These are phyloP conservation scores for Saturnia japonica DNA, from an alignment of 2,888 invertebrate genomes.

Conservation along the genomic window DNA sequence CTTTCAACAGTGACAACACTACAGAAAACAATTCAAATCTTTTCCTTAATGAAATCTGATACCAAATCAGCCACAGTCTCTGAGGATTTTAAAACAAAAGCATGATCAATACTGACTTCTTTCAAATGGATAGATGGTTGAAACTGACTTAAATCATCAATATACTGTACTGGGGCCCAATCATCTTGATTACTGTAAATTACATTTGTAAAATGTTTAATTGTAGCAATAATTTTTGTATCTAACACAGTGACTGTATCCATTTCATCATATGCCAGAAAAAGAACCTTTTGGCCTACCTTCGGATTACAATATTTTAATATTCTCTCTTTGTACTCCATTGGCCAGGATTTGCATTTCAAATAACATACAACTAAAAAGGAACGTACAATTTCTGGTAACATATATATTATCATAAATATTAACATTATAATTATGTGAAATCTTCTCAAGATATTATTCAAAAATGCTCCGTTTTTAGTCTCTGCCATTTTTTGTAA, in stretches of 20 bases:
- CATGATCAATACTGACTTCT: conserved; percentile 82
- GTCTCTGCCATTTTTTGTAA: conserved; percentile 90
- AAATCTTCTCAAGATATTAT: conserved; percentile 77
- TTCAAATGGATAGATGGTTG: conserved; percentile 57
- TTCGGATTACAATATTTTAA: conserved; percentile 82
- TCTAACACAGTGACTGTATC: conserved; percentile 86
- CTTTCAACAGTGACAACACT: background rate
- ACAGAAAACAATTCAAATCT: conserved; percentile 20
- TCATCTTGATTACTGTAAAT: conserved; percentile 90
- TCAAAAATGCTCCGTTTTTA: conserved; percentile 87
- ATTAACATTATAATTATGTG: conserved; percentile 55
- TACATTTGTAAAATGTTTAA: conserved; percentile 82
- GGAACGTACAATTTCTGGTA: conserved; percentile 80
- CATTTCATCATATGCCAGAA: conserved; percentile 91
- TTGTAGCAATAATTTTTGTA: conserved; percentile 81
- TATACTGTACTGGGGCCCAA: conserved; percentile 91
- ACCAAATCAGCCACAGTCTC: conserved; percentile 78
- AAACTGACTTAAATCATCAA: conserved; percentile 80
- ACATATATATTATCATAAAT: conserved; percentile 62
- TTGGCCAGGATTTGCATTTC: conserved; percentile 75
- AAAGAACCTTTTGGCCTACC: conserved; percentile 84
- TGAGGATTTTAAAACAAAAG: conserved; percentile 89
- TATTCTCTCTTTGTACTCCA: conserved; percentile 72
- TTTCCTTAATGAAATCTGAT: conserved; percentile 51
- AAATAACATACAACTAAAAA: conserved; percentile 82